These are phyloP conservation scores for Phania funesta DNA, from an alignment of 2,888 invertebrate species.

Conservation along the genomic window DNA sequence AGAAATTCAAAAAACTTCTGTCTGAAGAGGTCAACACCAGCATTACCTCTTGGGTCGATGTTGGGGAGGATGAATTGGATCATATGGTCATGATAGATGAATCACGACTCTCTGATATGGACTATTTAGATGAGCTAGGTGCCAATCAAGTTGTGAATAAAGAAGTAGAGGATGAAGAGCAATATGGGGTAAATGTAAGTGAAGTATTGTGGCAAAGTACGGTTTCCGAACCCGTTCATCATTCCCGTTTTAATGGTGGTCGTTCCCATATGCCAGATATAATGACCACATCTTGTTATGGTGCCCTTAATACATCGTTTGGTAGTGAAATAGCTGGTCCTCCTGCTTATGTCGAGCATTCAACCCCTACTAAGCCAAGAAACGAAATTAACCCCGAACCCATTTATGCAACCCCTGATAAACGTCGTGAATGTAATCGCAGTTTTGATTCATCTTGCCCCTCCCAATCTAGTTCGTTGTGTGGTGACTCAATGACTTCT, in stretches of 20 bases:
- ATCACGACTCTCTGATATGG: slow-evolving; percentile 75
- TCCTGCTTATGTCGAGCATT: slow-evolving; percentile 53
- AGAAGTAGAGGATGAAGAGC: slow-evolving; percentile 39
- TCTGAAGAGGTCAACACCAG: slow-evolving; percentile 32
- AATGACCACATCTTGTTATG: slow-evolving; percentile 80
- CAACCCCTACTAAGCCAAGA: slow-evolving; percentile 9
- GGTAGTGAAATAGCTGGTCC: slow-evolving; percentile 68
- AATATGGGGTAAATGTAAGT: slow-evolving; percentile 32
- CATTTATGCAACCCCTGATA: slow-evolving; percentile 78
- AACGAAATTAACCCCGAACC: slow-evolving; percentile 68
- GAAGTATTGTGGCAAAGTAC: slow-evolving; percentile 71
- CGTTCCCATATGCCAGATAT: slow-evolving; percentile 73
- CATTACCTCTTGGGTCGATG: slow-evolving; percentile 37
- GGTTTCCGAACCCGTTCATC: slow-evolving; percentile 70
- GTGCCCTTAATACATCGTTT: slow-evolving; percentile 76
- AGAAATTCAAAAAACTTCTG: slow-evolving; percentile 75
- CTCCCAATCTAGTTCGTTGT: slow-evolving; percentile 77
- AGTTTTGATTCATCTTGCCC: slow-evolving; percentile 77
- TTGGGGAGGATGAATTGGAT: slow-evolving; percentile 70
- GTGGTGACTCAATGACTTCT: slow-evolving; percentile 76
- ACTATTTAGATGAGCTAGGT: slow-evolving; percentile 77
- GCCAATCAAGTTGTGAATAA: slow-evolving; percentile 68
- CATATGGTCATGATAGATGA: slow-evolving; percentile 79
- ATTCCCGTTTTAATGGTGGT: slow-evolving; percentile 63
- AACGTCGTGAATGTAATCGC: slow-evolving; percentile 75